Base-by-base conservation (phyloP, 1,140 invertebrate genomes). In the Pristionchus pacificus region DNA sequence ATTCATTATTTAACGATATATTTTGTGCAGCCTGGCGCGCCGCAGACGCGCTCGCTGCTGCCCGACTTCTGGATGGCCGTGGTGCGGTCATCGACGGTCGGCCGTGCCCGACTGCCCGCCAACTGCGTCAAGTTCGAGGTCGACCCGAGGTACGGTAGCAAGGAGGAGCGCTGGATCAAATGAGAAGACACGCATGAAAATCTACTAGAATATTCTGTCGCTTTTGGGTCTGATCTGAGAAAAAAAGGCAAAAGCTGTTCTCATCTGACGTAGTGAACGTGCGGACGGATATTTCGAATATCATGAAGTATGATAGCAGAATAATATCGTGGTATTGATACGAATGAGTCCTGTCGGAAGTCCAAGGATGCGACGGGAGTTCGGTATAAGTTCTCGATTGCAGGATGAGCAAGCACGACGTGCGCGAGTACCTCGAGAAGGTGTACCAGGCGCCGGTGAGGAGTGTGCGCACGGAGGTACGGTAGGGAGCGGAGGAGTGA, bases 401-500 rank as follows among this genome's bases (percentile, higher is more conserved):
- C 32, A 76, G 74, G 65, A 81, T 81, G 79, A 71, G 74, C 27
- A 55, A 65, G 27, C 62, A 74, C 38, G 81, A 83, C 67, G 72
- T 83, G 28, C 64, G 80, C 15, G 69, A 83, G 61, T 83, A 83
- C 65, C 68, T 83, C 25, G 75, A 77, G 59, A 84, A 84, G 71
- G 84, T 83, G 62, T 83, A 83, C 75, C 69, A 84, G 55, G 57
- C 82, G 13, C 81, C 81, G 2, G 81, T 83, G 15, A 62, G 82
- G 1, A 82, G 84, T 59, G 81, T 83, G n/a, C 72, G 82, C 24
- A 83, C 71, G 32, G 69, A 72, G 71, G 67, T 68, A 68, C 19
- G 32, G 25, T 28, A 62, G 25, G 2, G 1, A 15, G 15, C 30
- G 60, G 57, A 59, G 27, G 49, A 14, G n/a, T n/a, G 49, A 14